Conservation (phyloP, 2,113 vertebrate genomes). For the Antechinus flavipes region DNA sequence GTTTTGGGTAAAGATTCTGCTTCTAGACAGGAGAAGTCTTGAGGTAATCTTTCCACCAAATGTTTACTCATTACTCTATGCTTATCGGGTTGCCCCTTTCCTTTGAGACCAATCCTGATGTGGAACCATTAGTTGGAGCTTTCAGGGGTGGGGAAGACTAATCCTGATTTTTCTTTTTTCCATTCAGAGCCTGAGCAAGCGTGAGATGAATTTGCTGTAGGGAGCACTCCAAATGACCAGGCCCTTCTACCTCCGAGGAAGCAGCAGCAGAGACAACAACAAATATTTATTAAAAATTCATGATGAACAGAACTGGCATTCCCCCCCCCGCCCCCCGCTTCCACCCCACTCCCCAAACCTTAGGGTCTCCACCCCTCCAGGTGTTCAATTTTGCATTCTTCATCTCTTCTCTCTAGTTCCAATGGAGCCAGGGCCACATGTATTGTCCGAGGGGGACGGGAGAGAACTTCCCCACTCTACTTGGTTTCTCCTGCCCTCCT, state of each 20-base stretch:
- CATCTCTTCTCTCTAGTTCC: background rate
- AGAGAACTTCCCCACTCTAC: background rate
- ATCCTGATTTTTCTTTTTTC: background rate
- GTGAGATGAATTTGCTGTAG: background rate
- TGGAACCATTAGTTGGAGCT: background rate
- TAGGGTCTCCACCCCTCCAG: background rate
- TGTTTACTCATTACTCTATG: background rate
- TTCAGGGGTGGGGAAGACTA: background rate
- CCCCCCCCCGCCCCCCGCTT: background rate
- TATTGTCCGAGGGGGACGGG: background rate
- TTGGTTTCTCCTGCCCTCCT: background rate
- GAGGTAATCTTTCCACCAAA: background rate
- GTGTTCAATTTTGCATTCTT: background rate
- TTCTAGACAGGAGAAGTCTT: background rate
- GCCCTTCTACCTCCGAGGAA: background rate
- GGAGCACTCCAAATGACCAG: background rate
- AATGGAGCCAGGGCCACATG: background rate
- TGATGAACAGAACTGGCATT: slow-evolving; percentile 50
- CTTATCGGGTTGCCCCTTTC: background rate
- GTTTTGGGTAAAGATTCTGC: background rate
- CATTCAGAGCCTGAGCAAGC: slow-evolving; percentile 65
- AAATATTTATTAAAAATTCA: slow-evolving; percentile 75
- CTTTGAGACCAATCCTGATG: background rate
- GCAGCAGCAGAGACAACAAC: slow-evolving; percentile 20
- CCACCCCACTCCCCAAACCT: background rate